Evolutionary conservation across 2,888 invertebrate genomes (phyloP), one percentile per base, ranked within the genome.

Genomic region (Chrysodeixis includens): DNA sequence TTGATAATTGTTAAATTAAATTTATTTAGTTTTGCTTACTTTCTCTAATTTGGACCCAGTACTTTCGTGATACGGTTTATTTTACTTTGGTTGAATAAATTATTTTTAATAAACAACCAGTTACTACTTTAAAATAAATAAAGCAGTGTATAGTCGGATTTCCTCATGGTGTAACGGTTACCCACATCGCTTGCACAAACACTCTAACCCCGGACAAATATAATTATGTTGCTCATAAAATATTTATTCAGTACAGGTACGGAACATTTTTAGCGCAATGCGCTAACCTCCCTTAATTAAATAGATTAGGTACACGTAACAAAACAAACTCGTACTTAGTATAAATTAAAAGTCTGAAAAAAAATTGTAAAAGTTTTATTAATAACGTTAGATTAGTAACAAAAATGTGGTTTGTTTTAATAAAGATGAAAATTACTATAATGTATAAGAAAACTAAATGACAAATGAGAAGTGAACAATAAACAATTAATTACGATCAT

Each of bases 1-100:
- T 52, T 58, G 52, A 62, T 72, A 68, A 74, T 79, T 72, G 64
- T 74, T 69, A 69, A 71, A 60, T 76, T 78, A 63, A 65, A 64
- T 76, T 68, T 66, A 62, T 62, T 56, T 66, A 55, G 35, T 7
- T 49, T 73, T 54, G 32, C 49, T 54, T 61, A 58, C 55, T 53
- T 58, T 32, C 44, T 56, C 18, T 5, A 62, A 61, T 57, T 26
- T 44, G 51, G 6, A 16, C 12, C 14, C 40, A 1, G 18, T 61
- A n/a, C 9, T 20, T 70, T 14, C n/a, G 32, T 52, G 18, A 20
- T 26, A 8, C 49, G 20, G 49, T 66, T 62, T 55, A 56, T 53
- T 57, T 69, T 40, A 60, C 9, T 6, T 20, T 35, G 35, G 14
- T 35, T 35, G 12, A 1, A 35, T 35, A 2, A 35, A 35, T 10